A percentile compares a stretch with the other conserved stretches of the same genome.
Evolutionary conservation across 2,888 invertebrate species (phyloP).

Genomic region (Apamea sordens): DNA sequence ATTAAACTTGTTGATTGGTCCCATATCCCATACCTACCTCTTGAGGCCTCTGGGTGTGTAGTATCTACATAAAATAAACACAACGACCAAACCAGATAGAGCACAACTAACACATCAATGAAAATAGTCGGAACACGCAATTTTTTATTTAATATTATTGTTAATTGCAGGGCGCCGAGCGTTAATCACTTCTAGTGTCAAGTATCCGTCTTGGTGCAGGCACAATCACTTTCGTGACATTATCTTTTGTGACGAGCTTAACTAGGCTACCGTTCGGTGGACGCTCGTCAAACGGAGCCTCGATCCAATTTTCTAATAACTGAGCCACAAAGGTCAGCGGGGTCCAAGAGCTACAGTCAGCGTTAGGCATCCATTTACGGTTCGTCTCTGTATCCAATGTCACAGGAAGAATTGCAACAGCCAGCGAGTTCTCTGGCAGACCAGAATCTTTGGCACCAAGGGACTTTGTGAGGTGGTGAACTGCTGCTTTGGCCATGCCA

Average conservation of each 20-base stretch:
- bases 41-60: background rate
- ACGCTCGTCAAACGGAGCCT: constrained; percentile 91
- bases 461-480: constrained; percentile 98
- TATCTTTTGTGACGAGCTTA: constrained; percentile 96
- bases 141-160: background rate
- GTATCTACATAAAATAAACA: background rate
- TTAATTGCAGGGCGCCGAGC: no score
- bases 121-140: background rate
- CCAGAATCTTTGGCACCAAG: constrained; percentile 96
- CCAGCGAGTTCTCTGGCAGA: constrained; percentile 93
- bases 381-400: constrained; percentile 99
- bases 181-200: background rate
- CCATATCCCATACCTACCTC: background rate
- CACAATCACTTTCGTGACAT: constrained; percentile 91
- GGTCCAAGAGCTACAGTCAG: constrained; percentile 98
- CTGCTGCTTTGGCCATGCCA: constrained; percentile 97
- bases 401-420: constrained; percentile 96
- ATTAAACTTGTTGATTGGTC: background rate
- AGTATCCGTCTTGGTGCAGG: background rate
- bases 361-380: constrained; percentile 98
- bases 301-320: constrained; percentile 96
- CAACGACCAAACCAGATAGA: background rate
- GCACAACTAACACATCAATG: background rate
- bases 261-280: constrained; percentile 94
- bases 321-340: constrained; percentile 96